Conservation (phyloP, 2,888 invertebrate genomes). For the Platycnemis pennipes region DNA sequence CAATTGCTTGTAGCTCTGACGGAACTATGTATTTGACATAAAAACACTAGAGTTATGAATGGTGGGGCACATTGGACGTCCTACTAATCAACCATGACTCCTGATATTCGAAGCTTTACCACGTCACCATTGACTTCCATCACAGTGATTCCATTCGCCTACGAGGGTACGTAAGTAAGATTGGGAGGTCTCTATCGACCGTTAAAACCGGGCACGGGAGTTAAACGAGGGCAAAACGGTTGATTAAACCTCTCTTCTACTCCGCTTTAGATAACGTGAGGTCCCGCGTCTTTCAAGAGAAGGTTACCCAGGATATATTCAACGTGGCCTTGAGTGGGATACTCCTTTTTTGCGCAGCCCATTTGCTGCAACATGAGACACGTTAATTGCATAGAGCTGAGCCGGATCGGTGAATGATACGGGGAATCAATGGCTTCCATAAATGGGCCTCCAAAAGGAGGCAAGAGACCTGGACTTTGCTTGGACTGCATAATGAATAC, state of each 20-base stretch:
- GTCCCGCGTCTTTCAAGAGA: not conserved
- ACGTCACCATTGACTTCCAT: not conserved
- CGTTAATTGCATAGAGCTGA: not conserved
- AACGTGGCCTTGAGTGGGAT: not conserved
- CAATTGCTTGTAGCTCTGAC: not conserved
- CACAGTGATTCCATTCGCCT: not conserved
- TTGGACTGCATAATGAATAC: not conserved
- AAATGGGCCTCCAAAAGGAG: not conserved
- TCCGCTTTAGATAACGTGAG: not conserved
- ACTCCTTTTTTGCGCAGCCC: not conserved
- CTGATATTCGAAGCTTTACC: not conserved
- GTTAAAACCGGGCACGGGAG: not conserved
- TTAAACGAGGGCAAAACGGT: not conserved
- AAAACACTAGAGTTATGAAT: no score
- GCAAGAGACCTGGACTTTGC: not conserved
- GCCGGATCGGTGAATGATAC: not conserved
- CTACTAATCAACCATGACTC: not conserved
- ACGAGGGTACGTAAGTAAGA: not conserved
- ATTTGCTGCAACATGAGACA: not conserved
- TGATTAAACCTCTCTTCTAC: not conserved
- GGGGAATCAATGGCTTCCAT: not conserved
- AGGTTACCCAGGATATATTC: not conserved
- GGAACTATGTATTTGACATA: not conserved
- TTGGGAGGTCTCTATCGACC: not conserved
- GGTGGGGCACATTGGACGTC: no score